These are phyloP conservation scores for Leptatherina wallacei DNA, from an alignment of 2,797 vertebrate species.

Conservation along the genomic window DNA sequence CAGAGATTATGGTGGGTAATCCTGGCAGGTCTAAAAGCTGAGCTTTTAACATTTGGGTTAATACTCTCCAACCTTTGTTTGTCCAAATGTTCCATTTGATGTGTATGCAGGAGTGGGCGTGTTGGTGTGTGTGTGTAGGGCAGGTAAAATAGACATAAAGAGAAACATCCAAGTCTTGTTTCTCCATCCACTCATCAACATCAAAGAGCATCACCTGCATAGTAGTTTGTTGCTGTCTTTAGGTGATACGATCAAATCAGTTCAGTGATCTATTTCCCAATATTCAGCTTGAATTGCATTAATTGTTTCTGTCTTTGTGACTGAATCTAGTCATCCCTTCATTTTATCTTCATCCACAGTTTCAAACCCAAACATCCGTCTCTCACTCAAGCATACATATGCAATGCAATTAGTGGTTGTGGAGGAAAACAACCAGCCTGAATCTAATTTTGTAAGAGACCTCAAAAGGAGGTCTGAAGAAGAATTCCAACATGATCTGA, in stretches of 20 bases:
- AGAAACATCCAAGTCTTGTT: conserved; percentile 6
- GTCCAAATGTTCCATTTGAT: conserved; percentile 41
- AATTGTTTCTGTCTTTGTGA: neutral
- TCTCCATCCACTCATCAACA: neutral
- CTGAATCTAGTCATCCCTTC: neutral
- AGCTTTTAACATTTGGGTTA: conserved; percentile 79
- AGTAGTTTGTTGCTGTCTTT: neutral
- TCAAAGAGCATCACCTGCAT: conserved; percentile 7
- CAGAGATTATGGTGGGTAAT: conserved; percentile 73
- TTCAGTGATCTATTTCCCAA: neutral
- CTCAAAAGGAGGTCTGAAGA: conserved; percentile 10
- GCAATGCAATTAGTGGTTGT: conserved; percentile 52
- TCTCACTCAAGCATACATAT: conserved; percentile 33
- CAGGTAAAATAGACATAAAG: neutral
- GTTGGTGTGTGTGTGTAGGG: conserved; percentile 9
- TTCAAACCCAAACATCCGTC: conserved; percentile 13
- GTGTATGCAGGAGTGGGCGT: conserved; percentile 21
- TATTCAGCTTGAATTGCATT: neutral
- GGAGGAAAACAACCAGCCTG: conserved; percentile 33
- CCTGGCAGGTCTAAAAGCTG: conserved; percentile 68
- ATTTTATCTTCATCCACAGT: conserved; percentile 1
- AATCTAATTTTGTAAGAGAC: conserved; percentile 60
- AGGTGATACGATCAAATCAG: neutral
- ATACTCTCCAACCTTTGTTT: conserved; percentile 69
- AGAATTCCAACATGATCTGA: conserved; percentile 46